Percentiles rank a stretch among this genome's conserved stretches.
Evolutionary conservation across 2,888 invertebrate species (phyloP).

Genomic region (Vandiemenella viatica): DNA sequence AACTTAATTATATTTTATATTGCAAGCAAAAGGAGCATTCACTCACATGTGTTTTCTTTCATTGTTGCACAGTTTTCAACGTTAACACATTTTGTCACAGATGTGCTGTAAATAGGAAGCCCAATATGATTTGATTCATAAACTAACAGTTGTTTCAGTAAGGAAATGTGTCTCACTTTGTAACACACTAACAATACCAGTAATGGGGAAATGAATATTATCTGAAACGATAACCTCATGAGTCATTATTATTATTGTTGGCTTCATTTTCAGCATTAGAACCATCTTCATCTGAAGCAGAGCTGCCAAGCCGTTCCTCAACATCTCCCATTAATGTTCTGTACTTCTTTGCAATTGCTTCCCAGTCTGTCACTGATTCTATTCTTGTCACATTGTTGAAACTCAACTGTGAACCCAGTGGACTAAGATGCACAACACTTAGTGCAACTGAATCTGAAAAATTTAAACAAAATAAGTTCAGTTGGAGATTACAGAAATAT

Average conservation of each 20-base stretch:
- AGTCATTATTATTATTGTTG: slow-evolving; percentile 8
- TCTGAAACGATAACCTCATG: neutral
- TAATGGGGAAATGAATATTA: neutral
- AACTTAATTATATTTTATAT: neutral
- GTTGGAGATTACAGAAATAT: too few relatives aligned
- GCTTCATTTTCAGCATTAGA: slow-evolving; percentile 2
- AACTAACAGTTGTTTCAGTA: too few relatives aligned
- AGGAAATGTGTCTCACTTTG: too few relatives aligned
- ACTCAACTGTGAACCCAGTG: slow-evolving; percentile 70
- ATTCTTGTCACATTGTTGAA: slow-evolving; percentile 60
- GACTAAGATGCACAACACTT: slow-evolving; percentile 67
- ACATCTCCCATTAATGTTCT: slow-evolving; percentile 51
- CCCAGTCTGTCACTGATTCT: slow-evolving; percentile 85
- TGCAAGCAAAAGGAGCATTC: neutral
- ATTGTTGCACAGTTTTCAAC: neutral
- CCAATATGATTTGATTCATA: neutral
- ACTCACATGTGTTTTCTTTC: neutral
- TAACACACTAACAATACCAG: too few relatives aligned
- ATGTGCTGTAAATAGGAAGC: neutral
- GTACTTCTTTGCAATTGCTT: slow-evolving; percentile 76
- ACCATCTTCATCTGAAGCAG: slow-evolving; percentile 4
- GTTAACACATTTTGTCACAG: too few relatives aligned
- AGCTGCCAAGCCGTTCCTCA: slow-evolving; percentile 29
- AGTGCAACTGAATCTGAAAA: slow-evolving; percentile 51
- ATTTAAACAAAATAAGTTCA: neutral